A percentile compares a stretch with the other conserved stretches of the same genome.
Conservation (phyloP, 2,888 invertebrate genomes). For the Digitonthophagus gazella region DNA sequence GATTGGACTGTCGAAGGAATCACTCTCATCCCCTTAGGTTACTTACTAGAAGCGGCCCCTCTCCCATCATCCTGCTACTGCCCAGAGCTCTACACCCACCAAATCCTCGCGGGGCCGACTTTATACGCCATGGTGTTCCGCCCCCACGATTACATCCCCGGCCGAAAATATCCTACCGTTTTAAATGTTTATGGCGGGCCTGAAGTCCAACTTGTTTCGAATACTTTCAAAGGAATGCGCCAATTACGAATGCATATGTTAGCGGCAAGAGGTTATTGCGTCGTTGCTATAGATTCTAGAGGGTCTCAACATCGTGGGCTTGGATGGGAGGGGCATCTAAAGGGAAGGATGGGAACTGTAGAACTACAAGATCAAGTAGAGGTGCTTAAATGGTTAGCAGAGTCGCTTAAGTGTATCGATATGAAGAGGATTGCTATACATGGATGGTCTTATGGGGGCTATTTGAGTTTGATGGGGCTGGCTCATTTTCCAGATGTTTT, state of each 20-base stretch:
- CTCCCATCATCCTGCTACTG: slow-evolving; percentile 59
- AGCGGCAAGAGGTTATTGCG: slow-evolving; percentile 93
- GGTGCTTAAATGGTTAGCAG: slow-evolving; percentile 82
- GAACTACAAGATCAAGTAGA: slow-evolving; percentile 93
- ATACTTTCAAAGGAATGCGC: slow-evolving; percentile 91
- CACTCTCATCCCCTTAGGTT: slow-evolving; percentile 67
- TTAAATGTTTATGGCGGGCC: slow-evolving; percentile 98
- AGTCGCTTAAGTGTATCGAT: slow-evolving; percentile 85
- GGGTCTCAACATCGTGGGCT: slow-evolving; percentile 93
- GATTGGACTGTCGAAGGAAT: slow-evolving; percentile 70
- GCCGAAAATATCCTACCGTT: slow-evolving; percentile 83
- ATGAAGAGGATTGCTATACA: slow-evolving; percentile 90
- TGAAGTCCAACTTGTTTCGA: slow-evolving; percentile 95
- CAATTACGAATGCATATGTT: slow-evolving; percentile 92
- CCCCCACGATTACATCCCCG: slow-evolving; percentile 67
- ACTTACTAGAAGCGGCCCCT: slow-evolving; percentile 61
- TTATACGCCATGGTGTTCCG: slow-evolving; percentile 89
- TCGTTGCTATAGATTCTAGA: slow-evolving; percentile 93
- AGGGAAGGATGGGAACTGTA: slow-evolving; percentile 88
- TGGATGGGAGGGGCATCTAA: slow-evolving; percentile 87
- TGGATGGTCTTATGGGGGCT: slow-evolving; percentile 99
- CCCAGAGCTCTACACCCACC: slow-evolving; percentile 71
- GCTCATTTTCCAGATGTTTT: slow-evolving; percentile 91
- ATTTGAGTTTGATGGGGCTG: slow-evolving; percentile 91
- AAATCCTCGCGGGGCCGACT: slow-evolving; percentile 66